Evolutionary conservation across 2,797 vertebrate species (phyloP), one percentile per base, ranked within the genome.

Genomic region (Lycodopsis pacificus): DNA sequence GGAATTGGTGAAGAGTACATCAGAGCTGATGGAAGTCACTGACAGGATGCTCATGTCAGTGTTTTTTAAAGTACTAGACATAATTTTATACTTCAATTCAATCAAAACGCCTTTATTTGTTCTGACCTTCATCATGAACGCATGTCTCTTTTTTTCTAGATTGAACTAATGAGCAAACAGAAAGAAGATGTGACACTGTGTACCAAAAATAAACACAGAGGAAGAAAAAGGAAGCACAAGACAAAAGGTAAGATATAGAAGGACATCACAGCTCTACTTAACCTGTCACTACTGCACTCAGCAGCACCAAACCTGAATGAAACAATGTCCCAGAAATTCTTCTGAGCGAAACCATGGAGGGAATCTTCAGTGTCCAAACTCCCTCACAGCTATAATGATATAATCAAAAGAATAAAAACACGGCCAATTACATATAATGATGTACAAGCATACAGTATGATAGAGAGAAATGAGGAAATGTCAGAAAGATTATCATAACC

Each of bases 51-150:
- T 54, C 56, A 53, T 66, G 32, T 53, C n/a, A 3, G 12, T 27
- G 7, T 42, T 40, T 42, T 30, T 48, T 12, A 34, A 71, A 40
- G 57, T 38, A 9, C 22, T 64, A 30, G 25, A 38, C 22, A 17
- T 62, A 17, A 38, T 1, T 57, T 42, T 25, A 27, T 20, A 72
- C 17, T 42, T 72, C 15, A 66, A 44, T 7, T 51, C 7, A 32
- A 56, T 64, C 8, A 64, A 25, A 77, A 15, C 30, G 54, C 14
- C 36, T 19, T 27, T n/a, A 19, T 67, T 65, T 57, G n/a, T 57
- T 38, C n/a, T 57, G 30, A 73, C 40, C 64, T 71, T 67, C 57
- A 30, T 66, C 57, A 22, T 0, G 38, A 61, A 51, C 63, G 10
- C 11, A 4, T 22, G 10, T 53, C n/a, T 51, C 17, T 12, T 22